Evolutionary conservation across 2,888 invertebrate genomes (phyloP).

Genomic region (Melipona beecheii): DNA sequence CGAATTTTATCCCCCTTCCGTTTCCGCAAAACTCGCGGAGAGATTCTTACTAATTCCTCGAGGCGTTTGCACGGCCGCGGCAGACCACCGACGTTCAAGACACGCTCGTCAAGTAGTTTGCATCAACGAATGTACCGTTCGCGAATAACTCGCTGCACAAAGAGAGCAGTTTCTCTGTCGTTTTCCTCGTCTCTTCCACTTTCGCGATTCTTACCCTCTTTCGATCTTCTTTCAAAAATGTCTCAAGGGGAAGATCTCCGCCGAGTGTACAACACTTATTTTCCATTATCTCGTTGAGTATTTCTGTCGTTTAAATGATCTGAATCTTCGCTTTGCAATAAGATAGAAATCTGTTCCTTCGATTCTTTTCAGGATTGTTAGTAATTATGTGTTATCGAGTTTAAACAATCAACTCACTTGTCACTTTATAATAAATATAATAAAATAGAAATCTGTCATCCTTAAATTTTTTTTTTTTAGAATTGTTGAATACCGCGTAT

Average conservation of each 20-base stretch:
- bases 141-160: conserved; percentile 18
- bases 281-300: too few relatives aligned
- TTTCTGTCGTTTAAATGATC: too few relatives aligned
- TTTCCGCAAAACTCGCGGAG: background rate
- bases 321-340: background rate
- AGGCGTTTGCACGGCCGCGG: conserved; percentile 12
- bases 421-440: too few relatives aligned
- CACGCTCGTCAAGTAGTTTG: conserved; percentile 25
- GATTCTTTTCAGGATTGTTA: too few relatives aligned
- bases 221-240: background rate
- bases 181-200: too few relatives aligned
- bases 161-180: background rate
- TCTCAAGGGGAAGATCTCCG: background rate
- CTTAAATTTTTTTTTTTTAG: too few relatives aligned
- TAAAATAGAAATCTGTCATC: too few relatives aligned
- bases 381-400: too few relatives aligned
- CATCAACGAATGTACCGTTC: conserved; percentile 30
- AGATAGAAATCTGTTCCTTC: background rate
- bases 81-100: conserved; percentile 23
- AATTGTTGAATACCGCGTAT: too few relatives aligned
- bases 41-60: conserved; percentile 23
- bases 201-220: background rate
- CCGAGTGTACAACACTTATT: too few relatives aligned
- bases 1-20: background rate
- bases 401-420: too few relatives aligned